phyloP scores from a whole-genome alignment of 1,140 invertebrate genomes.

The Drosophila chauvacae region DNA sequence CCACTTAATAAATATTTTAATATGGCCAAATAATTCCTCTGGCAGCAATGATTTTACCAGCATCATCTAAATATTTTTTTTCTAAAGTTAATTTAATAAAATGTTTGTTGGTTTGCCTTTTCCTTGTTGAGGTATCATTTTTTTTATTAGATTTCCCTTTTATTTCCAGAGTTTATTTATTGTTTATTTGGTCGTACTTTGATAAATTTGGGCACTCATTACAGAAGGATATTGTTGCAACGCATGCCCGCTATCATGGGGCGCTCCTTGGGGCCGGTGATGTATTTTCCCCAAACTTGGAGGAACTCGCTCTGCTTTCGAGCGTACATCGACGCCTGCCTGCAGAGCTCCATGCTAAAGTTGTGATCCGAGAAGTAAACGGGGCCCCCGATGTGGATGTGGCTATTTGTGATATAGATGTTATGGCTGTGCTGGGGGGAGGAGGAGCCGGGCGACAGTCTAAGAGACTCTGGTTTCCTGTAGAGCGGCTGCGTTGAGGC shows the following conservation, averaged over 20 bases:
- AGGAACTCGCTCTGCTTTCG: slow-evolving; percentile 46
- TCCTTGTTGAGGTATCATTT: no score
- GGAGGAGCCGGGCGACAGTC: neutral
- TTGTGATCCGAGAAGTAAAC: slow-evolving; percentile 16
- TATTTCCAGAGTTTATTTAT: no score
- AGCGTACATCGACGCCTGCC: neutral
- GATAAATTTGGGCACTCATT: slow-evolving; percentile 13
- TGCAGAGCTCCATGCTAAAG: slow-evolving; percentile 19
- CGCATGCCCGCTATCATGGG: slow-evolving; percentile 39
- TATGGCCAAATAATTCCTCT: no score
- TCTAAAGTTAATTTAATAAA: no score
- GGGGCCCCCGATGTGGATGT: slow-evolving; percentile 54
- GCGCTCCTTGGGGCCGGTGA: slow-evolving; percentile 26
- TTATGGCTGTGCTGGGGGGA: neutral
- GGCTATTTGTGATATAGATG: slow-evolving; percentile 58
- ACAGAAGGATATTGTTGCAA: slow-evolving; percentile 48
- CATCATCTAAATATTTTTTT: no score
- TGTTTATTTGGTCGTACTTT: slow-evolving; percentile 6
- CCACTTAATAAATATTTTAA: no score
- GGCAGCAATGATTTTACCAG: no score
- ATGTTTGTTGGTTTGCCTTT: no score
- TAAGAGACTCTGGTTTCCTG: neutral
- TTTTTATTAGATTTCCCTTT: no score
- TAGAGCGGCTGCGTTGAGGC: neutral
- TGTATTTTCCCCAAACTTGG: slow-evolving; percentile 55